phyloP scores from a whole-genome alignment of 2,797 vertebrate species.

The Premnoplex brunnescens region DNA sequence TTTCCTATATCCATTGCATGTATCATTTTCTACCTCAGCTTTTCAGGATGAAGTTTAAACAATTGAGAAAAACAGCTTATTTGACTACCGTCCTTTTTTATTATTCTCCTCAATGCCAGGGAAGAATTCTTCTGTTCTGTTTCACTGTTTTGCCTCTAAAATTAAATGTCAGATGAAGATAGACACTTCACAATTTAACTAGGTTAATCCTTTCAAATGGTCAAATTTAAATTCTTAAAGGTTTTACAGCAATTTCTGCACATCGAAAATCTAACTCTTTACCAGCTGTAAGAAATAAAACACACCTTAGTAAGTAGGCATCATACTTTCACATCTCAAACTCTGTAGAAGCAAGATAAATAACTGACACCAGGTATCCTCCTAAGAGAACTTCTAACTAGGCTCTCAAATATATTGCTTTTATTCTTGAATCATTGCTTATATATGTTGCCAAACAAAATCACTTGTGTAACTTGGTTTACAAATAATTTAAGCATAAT shows the following conservation, averaged over 20 bases:
- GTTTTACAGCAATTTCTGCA: not conserved
- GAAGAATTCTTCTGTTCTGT: not conserved
- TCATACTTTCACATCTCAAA: not conserved
- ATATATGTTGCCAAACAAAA: not conserved
- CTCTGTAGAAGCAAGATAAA: not conserved
- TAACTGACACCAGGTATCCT: not conserved
- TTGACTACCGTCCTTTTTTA: not conserved
- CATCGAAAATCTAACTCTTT: not conserved
- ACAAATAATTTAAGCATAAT: not conserved
- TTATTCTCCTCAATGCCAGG: not conserved
- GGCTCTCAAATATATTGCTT: not conserved
- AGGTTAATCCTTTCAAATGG: not conserved
- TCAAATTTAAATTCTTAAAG: not conserved
- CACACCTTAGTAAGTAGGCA: not conserved
- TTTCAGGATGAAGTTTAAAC: not conserved
- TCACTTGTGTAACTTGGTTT: not conserved
- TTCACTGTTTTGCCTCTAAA: not conserved
- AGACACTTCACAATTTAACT: not conserved
- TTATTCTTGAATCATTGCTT: not conserved
- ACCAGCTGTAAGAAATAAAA: not conserved
- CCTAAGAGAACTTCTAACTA: not conserved
- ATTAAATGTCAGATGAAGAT: not conserved
- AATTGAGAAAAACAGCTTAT: not conserved
- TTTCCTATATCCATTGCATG: not conserved
- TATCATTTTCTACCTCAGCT: not conserved